Evolutionary conservation across 2,797 vertebrate species (phyloP).

Genomic region (Pangasius larnaudii): DNA sequence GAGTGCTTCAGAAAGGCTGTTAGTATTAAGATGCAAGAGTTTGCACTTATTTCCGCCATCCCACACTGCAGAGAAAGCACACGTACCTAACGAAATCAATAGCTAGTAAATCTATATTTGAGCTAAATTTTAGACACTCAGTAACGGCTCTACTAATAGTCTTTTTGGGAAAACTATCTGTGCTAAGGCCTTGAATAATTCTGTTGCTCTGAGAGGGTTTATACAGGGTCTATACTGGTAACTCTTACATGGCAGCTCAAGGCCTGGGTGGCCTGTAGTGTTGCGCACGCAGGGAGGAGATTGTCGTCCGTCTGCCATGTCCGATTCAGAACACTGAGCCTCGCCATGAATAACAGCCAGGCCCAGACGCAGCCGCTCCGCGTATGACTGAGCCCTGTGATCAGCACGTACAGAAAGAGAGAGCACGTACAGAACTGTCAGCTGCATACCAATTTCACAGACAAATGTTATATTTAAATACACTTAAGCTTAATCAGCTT

Average conservation of each 20-base stretch:
- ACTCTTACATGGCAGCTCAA: conserved; percentile 93
- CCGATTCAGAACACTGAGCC: conserved; percentile 94
- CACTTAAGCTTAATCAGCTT: background rate
- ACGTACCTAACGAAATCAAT: background rate
- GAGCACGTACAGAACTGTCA: too few species aligned
- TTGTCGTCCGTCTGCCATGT: conserved; percentile 96
- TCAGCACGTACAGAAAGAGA: background rate
- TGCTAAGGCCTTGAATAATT: conserved; percentile 6
- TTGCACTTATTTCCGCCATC: background rate
- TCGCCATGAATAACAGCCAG: conserved; percentile 97
- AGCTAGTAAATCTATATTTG: too few species aligned
- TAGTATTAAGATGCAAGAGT: background rate
- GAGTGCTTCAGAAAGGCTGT: background rate
- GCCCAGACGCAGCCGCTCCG: conserved; percentile 91
- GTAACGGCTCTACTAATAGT: background rate
- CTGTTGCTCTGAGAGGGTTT: background rate
- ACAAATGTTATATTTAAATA: background rate
- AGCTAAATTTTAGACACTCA: background rate
- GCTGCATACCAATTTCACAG: background rate
- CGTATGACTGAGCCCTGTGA: conserved; percentile 92
- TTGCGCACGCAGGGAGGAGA: conserved; percentile 95
- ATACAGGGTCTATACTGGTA: background rate
- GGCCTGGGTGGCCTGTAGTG: conserved; percentile 86
- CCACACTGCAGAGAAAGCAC: background rate
- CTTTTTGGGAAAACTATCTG: background rate